Evolutionary conservation across 1,140 invertebrate genomes (phyloP), one percentile per base, ranked within the genome.

Genomic region (Mactra quadrangularis): DNA sequence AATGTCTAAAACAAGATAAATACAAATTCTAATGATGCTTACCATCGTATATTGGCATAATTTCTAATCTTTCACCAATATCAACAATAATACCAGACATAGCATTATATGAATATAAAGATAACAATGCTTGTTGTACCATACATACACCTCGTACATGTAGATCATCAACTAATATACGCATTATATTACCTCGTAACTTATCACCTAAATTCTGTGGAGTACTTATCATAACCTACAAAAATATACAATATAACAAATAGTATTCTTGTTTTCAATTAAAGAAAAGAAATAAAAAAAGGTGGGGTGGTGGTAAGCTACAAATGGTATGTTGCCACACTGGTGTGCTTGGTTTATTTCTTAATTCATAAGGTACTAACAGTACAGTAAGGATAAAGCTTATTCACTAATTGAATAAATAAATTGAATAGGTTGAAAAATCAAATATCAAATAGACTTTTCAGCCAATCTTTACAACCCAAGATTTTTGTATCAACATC

Each of bases 71-170:
- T 76, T 96, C 95, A 25, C 95, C 95, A 81, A 96, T 93, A 88
- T 96, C 95, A 6, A 95, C 94, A 53, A 96, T 94, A 74, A 96
- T 94, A 52, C 95, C 95, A 25, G 95, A 95, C 3, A 94, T 94
- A 4, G 94, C 93, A 60, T 95, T 94, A 89, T 96, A 95, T 3
- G 95, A 94, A 89, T 95, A 95, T 3, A 96, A 92, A 41, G 95
- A 92, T 55, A 95, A 88, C n/a, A 95, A 92, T 59, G 94, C 93
- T 89, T 96, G 95, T 82, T 94, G 92, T 15, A 94, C 94, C 85
- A 95, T 94, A 86, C 93, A 94, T 13, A 94, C 94, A 17, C 92
- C 93, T 87, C 91, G 89, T 55, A 94, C 94, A 82, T 89, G 88
- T 81, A 91, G 93, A 68, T 91, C 87, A 45, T 94, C 92, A 45